Base-by-base conservation (phyloP, 2,888 invertebrate species). In the Meandrusa payeni region DNA sequence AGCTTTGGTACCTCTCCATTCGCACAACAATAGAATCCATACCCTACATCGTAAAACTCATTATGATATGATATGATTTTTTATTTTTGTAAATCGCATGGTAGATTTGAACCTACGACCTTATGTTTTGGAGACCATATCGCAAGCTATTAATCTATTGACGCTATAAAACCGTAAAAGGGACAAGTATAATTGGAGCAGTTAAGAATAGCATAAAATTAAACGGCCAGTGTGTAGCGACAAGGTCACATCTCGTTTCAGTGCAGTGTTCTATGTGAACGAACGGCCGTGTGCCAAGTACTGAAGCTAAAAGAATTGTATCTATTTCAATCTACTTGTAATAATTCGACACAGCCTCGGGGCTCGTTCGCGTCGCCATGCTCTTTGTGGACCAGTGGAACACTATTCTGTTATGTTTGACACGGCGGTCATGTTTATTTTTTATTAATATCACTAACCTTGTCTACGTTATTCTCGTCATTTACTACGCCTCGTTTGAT, bases 341-440 rank as follows among this genome's bases (percentile, higher is more conserved):
- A 67, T 67, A 64, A 75, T 75, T 72, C 55, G 62, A 61, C 55
- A 60, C 62, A 66, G 71, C 73, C 69, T 68, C 71, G 58, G 55
- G 61, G 62, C 60, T 49, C 38, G 59, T 57, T 52, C 60, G 55
- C 62, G 73, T 76, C 72, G 74, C 67, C 59, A 70, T 64, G 69
- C 65, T 70, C 65, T 82, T 72, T 72, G 79, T 85, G 59, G 81
- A 82, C 57, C 66, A 82, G 78, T 86, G 59, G 81, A 76, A 50
- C 83, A 71, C 61, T 69, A 76, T 80, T 80, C 83, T 67, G 82
- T 85, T 85, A 83, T 31, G 13, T 40, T 40, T 15, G 55, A 59
- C 53, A 61, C 55, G 47, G 52, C 44, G 12, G 7, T 7, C 33
- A 15, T 2, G 9, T n/a, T n/a, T 23, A n/a, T 24, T 34, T 15